These are phyloP conservation scores for Mythimna loreyi DNA, from an alignment of 2,888 invertebrate genomes.

Conservation along the genomic window DNA sequence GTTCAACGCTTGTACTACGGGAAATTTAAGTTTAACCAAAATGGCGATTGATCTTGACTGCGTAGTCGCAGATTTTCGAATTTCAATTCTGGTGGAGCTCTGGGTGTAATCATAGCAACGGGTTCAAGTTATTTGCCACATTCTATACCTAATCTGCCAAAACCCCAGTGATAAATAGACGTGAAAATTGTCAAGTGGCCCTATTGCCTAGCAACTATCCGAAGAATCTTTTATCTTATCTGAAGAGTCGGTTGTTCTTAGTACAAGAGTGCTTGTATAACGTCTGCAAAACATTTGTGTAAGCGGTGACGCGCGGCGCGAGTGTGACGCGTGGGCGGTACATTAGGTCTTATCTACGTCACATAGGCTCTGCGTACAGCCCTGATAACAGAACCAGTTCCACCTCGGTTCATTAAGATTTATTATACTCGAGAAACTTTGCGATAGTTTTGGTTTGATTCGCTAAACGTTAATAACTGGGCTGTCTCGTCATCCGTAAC, in stretches of 20 bases:
- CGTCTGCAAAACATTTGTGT: slow-evolving; percentile 57
- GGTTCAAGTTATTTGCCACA: no score
- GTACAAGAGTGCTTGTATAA: slow-evolving; percentile 49
- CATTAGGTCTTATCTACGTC: slow-evolving; percentile 58
- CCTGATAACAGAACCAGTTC: slow-evolving; percentile 34
- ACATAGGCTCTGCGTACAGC: slow-evolving; percentile 35
- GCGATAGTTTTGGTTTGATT: background rate
- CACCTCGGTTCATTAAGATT: slow-evolving; percentile 21
- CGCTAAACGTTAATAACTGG: no score
- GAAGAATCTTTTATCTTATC: slow-evolving; percentile 60
- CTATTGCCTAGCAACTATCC: slow-evolving; percentile 32
- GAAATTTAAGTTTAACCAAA: no score
- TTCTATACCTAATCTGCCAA: no score
- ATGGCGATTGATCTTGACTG: no score
- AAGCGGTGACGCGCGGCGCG: slow-evolving; percentile 43
- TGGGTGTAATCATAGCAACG: no score
- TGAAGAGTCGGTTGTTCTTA: slow-evolving; percentile 33
- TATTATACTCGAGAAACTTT: slow-evolving; percentile 16
- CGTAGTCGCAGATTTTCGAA: no score
- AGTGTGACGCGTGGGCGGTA: slow-evolving; percentile 41
- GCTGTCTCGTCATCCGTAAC: no score
- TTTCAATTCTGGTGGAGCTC: no score
- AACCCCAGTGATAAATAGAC: no score
- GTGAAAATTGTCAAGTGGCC: slow-evolving; percentile 18
- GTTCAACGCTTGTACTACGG: no score